Base-by-base conservation (phyloP, 2,888 invertebrate species). In the Axea sp. region DNA sequence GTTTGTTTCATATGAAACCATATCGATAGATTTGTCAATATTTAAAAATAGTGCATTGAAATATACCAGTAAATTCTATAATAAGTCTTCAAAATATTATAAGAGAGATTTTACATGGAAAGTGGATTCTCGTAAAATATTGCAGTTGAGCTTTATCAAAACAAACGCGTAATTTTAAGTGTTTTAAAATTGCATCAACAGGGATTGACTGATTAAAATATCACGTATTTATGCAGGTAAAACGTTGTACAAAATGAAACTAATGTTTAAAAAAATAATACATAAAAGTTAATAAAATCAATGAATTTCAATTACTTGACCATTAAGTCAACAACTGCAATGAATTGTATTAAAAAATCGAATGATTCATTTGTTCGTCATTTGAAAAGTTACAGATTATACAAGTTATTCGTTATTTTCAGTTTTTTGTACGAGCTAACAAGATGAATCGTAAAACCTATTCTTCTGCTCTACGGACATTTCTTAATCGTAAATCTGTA, bases 381-480 rank as follows among this genome's bases (percentile, higher is more conserved):
- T 68, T 9, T 35, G 43, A 53, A 37, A 19, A 5, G 33, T 53
- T 53, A 43, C 8, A 53, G 45, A 43, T 43, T 60, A 60, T 53
- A 60, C 12, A 59, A 59, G 60, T 53, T 35, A 15, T 45, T 62
- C 33, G 24, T 62, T 47, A 35, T 14, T 35, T 28, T 9, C 49
- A 59, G 26, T 24, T 60, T 6, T 45, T 45, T 41, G 33, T 47
- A 47, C 8, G 41, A 57, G 17, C 41, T 55, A 71, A 53, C 8
- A 55, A 53, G 59, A 53, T 55, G 43, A 57, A 8, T 49, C 19
- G 26, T 59, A 53, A 65, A 37, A 28, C 26, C 37, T 43, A 55
- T 39, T 43, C 5, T 26, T 64, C 19, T 57, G 45, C 28, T 19
- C 64, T 72, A 72, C 62, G 64, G 51, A 60, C 72, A 73, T 64